Evolutionary conservation across 2,888 invertebrate genomes (phyloP).

Genomic region (Drosophila longiperda): DNA sequence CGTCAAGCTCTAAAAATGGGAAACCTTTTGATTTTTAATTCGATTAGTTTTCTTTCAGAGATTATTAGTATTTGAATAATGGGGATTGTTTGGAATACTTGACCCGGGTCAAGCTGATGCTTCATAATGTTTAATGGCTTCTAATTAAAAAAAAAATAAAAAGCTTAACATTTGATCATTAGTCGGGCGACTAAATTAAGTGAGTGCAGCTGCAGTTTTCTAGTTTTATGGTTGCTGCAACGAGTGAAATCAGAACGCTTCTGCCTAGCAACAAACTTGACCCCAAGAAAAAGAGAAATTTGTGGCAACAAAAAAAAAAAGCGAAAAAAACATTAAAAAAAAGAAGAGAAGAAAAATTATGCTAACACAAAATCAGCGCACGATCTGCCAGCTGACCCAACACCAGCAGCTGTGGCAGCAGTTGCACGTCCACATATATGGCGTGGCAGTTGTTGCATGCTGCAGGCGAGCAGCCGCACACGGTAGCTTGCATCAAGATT

Average conservation of each 20-base stretch:
- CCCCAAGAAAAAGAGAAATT: conserved; percentile 81
- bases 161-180: conserved; percentile 26
- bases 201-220: conserved; percentile 51
- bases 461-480: conserved; percentile 48
- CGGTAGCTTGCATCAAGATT: conserved; percentile 78
- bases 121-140: conserved; percentile 34
- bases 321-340: conserved; percentile 30
- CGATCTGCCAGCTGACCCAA: conserved; percentile 68
- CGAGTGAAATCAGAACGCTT: conserved; percentile 74
- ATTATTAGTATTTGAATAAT: neutral
- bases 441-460: conserved; percentile 63
- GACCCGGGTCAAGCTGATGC: conserved; percentile 1
- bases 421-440: conserved; percentile 51
- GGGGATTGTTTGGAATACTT: neutral
- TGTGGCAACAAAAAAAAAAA: conserved; percentile 51
- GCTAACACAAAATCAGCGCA: conserved; percentile 74
- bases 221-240: neutral
- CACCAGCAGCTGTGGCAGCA: conserved; percentile 44
- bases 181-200: conserved; percentile 33
- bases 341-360: conserved; percentile 43
- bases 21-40: neutral
- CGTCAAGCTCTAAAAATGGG: neutral
- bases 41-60: neutral
- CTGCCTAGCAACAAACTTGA: conserved; percentile 75
- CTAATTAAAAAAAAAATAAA: conserved; percentile 44